Evolutionary conservation across 2,113 vertebrate genomes (phyloP).

Genomic region (Phodopus roborovskii): DNA sequence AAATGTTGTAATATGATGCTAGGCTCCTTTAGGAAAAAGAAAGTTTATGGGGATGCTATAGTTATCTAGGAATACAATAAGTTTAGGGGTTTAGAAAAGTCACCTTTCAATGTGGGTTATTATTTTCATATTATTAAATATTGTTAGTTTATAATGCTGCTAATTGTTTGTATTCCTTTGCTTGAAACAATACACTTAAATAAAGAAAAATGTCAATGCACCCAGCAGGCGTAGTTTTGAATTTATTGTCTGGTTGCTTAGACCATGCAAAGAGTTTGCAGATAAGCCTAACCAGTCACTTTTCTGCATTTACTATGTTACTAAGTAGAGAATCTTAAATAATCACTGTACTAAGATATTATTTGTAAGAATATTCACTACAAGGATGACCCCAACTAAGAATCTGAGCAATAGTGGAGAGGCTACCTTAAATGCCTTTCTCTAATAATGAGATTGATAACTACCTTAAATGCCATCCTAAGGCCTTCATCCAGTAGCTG

Average conservation of each 20-base stretch:
- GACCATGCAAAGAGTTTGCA: background rate
- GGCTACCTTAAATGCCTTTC: too few relatives aligned
- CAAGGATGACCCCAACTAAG: too few relatives aligned
- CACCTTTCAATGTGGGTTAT: background rate
- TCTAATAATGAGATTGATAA: too few relatives aligned
- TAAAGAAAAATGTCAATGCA: background rate
- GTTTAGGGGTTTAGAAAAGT: background rate
- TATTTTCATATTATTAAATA: background rate
- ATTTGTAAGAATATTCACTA: background rate
- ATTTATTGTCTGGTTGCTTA: background rate
- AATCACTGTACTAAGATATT: background rate
- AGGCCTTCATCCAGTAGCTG: too few relatives aligned
- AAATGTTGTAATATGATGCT: background rate
- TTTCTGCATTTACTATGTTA: background rate
- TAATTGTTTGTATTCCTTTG: background rate
- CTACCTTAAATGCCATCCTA: too few relatives aligned
- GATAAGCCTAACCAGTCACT: background rate
- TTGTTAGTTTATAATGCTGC: background rate
- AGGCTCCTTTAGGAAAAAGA: background rate
- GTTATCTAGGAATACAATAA: constrained; percentile 23
- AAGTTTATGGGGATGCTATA: background rate
- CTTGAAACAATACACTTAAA: background rate
- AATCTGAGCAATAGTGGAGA: too few relatives aligned
- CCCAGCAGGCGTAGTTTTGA: background rate
- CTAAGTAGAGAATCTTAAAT: background rate